Evolutionary conservation across 2,797 vertebrate species (phyloP), one percentile per base, ranked within the genome.

Genomic region (Odontamblyopus lacepedii): DNA sequence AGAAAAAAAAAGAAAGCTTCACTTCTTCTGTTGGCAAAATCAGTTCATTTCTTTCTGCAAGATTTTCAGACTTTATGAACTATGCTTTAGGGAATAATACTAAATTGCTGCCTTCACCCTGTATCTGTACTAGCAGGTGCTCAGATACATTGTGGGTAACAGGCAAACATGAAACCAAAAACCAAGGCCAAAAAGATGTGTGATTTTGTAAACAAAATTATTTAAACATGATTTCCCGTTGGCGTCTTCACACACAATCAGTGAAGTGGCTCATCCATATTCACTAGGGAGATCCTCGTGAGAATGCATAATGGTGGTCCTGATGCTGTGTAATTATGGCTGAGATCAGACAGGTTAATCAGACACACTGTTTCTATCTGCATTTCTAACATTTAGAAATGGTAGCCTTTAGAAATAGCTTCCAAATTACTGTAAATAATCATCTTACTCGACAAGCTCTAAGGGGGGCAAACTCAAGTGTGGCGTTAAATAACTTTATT

Each of bases 251-350:
- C 60, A 44, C 29, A 16, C 23, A 76, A 71, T 78, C 23, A 35
- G 12, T 68, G 63, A 41, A 50, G 51, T 32, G 60, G 66, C 59
- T 65, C 51, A 77, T 74, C 27, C 41, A 67, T 71, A 19, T 72
- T 66, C 26, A 66, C 71, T 51, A 12, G 61, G 50, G 18, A 53
- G 57, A 44, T 63, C 50, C 13, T 64, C 26, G 53, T 23, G 11
- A 19, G 38, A 16, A 69, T 27, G 66, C 53, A 79, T 70, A 60
- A 50, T 41, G 64, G 63, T n/a, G 59, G 65, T 41, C 57, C 51
- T 26, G 60, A 67, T 72, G 50, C 65, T 57, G 38, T 38, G 60
- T 51, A 41, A 59, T 59, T 18, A 78, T 56, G 63, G 51, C 13
- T 6, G 53, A 19, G 29, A 70, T 53, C 29, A 18, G 18, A 16